Evolutionary conservation across 1,140 invertebrate species (phyloP).

Genomic region (Cephus cinctus): DNA sequence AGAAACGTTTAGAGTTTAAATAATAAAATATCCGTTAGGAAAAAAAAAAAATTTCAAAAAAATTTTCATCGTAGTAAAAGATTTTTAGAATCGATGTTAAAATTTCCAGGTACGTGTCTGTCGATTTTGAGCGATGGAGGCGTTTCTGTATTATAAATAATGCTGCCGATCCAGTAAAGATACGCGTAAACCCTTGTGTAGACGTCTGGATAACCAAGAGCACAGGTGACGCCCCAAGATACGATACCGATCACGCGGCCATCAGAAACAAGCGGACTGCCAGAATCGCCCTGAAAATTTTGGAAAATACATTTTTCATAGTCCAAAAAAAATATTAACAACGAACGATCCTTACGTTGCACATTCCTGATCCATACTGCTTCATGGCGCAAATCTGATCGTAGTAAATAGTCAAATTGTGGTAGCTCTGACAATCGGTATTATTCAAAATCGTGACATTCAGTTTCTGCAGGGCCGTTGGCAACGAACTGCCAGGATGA

Average conservation of each 20-base stretch:
- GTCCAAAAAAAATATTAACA: too few species aligned
- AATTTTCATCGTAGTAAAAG: conserved; percentile 1
- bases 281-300: conserved; percentile 19
- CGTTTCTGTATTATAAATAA: neutral
- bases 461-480: conserved; percentile 1
- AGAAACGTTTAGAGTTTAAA: too few species aligned
- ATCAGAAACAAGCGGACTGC: conserved; percentile 15
- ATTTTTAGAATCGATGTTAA: too few species aligned
- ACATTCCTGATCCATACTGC: neutral
- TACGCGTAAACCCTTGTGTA: conserved; percentile 61
- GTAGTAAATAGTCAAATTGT: conserved; percentile 1
- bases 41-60: too few species aligned
- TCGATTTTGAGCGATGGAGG: too few species aligned
- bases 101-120: too few species aligned
- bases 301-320: too few species aligned
- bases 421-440: conserved; percentile 2
- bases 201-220: conserved; percentile 61
- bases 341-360: conserved; percentile 1
- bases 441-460: neutral
- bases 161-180: conserved; percentile 27
- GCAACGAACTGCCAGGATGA: neutral
- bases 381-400: neutral
- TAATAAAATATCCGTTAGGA: too few species aligned
- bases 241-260: conserved; percentile 53
- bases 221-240: conserved; percentile 66